phyloP scores from a whole-genome alignment of 2,888 invertebrate genomes.

The Smittia aterrima region DNA sequence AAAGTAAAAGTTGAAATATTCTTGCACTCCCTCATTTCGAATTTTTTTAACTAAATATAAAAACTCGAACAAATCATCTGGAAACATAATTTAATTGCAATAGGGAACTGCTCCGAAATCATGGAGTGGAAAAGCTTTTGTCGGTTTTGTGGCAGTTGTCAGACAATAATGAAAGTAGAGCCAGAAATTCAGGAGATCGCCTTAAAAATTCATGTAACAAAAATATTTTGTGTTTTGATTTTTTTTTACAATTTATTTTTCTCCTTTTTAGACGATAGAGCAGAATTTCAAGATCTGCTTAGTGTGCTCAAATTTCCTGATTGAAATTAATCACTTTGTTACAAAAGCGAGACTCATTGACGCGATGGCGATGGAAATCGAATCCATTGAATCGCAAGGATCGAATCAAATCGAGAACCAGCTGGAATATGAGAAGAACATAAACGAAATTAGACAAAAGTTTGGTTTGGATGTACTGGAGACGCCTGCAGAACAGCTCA shows the following conservation, averaged over 20 bases:
- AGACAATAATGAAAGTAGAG: conserved; percentile 13
- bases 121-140: conserved; percentile 22
- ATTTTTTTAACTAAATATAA: too few species aligned
- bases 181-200: conserved; percentile 10
- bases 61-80: too few species aligned
- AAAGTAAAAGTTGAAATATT: too few species aligned
- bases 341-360: neutral
- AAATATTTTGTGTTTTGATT: neutral
- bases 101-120: too few species aligned
- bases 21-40: too few species aligned
- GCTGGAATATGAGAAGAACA: neutral
- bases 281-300: conserved; percentile 5
- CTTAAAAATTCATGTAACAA: neutral
- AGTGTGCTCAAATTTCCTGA: neutral
- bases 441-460: conserved; percentile 7
- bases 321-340: conserved; percentile 14
- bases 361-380: conserved; percentile 3
- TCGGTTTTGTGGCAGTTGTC: conserved; percentile 18
- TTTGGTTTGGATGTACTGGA: conserved; percentile 12
- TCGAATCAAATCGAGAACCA: neutral
- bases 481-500: neutral
- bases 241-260: neutral
- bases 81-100: too few species aligned
- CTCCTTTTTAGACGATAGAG: neutral
- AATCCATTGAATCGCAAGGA: neutral